Evolutionary conservation across 2,888 invertebrate genomes (phyloP), one percentile per base, ranked within the genome.

Genomic region (Andrena hattorfiana): DNA sequence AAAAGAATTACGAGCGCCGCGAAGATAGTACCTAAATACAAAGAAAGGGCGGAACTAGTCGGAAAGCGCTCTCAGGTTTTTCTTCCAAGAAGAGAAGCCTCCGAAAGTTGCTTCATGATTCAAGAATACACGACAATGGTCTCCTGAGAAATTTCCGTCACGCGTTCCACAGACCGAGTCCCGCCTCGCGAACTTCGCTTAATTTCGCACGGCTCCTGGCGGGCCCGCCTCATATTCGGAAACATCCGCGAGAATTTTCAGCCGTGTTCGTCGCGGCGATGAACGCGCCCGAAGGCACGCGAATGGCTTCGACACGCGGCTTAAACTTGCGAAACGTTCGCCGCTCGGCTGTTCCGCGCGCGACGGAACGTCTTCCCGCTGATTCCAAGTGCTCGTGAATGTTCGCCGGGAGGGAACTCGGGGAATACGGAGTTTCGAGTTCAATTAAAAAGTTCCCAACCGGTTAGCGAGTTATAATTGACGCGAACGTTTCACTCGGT

Each of bases 221-320:
- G 68, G 68, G 10, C 42, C 62, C 23, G n/a, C 32, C 76, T 64
- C 75, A 54, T 78, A 75, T 78, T 78, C 78, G 78, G 78, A 75
- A 75, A 76, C 79, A 69, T 79, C 76, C 54, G 77, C 35, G 77
- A 64, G 69, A 79, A 79, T 79, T 63, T 79, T 69, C 78, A 76
- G 16, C 48, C 67, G 60, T 54, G n/a, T 35, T 7, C 67, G 62
- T 48, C 23, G 30, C 63, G 76, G 23, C 63, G 78, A 56, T 79
- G 49, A 76, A 79, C 78, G 76, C 63, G 75, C 78, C 54, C 76
- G 69, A 76, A 48, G 69, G 64, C 48, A 48, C 69, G 64, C 77
- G 77, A 79, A 79, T 69, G 48, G 69, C 77, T 76, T 69, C 64
- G 79, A 79, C 69, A 79, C 77, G 63, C 69, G 35, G 63, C 28